Base-by-base conservation (phyloP, 2,888 invertebrate species). In the Unio delphinus region DNA sequence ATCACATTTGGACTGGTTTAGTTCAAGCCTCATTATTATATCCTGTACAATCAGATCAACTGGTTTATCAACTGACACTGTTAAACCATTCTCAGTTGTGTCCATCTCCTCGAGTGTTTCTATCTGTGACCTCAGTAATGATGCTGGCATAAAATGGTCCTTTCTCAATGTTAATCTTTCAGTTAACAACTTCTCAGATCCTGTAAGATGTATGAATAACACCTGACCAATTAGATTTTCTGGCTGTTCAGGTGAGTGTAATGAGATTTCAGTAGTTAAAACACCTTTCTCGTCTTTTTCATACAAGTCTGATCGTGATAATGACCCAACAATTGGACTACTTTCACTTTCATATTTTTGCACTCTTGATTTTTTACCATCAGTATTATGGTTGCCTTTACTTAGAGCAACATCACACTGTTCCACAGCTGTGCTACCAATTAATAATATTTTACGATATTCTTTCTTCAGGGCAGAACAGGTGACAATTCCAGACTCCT, bases 391-490 rank as follows among this genome's bases (percentile, higher is more conserved):
- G 45, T 15, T 45, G 11, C 45, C 15, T 45, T 45, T 15, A 11
- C 3, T 45, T 11, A 45, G 1, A 15, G 45, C 45, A 45, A 3
- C 15, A 45, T 45, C 11, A 45, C 3, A 11, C 45, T 45, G 45
- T 45, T 18, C 7, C 30, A 28, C 34, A 54, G 7, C 34, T 26
- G 11, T 18, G 23, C 15, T 54, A 26, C 76, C 76, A 66, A 61
- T 20, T n/a, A 80, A 60, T 18, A 86, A 68, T 55, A 84, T 74
- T 17, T 83, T 68, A 68, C 90, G 81, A 75, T 90, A 90, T 17
- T 60, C 58, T 62, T 77, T 77, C 79, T 89, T 89, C 59, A 90
- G 78, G 3, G 89, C 88, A 20, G 89, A 90, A 70, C 90, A 90
- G 3, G 89, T 86, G 20, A 89, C 75, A 45, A 84, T 76, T 26